Base-by-base conservation (phyloP, 1,140 invertebrate genomes). In the Potamilus streckersoni region DNA sequence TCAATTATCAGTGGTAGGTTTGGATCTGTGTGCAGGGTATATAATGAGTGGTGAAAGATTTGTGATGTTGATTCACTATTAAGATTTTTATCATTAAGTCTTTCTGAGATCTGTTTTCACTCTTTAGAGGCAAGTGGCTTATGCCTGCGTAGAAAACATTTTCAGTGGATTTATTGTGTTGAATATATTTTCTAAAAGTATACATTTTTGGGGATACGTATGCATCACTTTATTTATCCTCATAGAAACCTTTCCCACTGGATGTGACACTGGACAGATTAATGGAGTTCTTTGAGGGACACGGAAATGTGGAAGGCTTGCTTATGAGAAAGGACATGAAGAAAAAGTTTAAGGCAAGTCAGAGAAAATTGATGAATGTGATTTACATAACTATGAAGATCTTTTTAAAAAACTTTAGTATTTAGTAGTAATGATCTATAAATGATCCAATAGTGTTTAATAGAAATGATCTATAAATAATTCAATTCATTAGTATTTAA, bases 171-270 rank as follows among this genome's bases (percentile, higher is more conserved):
- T 49, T 49, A 11, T 49, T 49, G 5, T 49, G 5, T 6, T 49
- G 38, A 11, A 49, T 8, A 6, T 4, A 49, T 49, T 49, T 49
- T 11, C 38, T 6, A 49, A 49, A 49, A 49, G 6, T 8, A 49
- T 49, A 6, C 38, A 49, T 49, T 49, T 8, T 49, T 49, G 6
- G 38, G 38, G 38, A 49, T 49, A 6, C 4, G 1, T 49, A 49
- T 49, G 11, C 38, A 49, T 49, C 6, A 49, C 38, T 49, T 49
- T 49, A 17, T 76, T 56, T 75, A 58, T 68, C 64, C 69, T 83
- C 85, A 55, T 80, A 91, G 90, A 98, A 98, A 92, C 96, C 96
- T 63, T 98, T 98, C 85, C 94, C 95, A 2, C 88, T 92, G 69
- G 93, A 94, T 27, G 77, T 82, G 0, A 91, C 90, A 14, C 91